These are phyloP conservation scores for Leucophenga montana DNA, from an alignment of 2,888 invertebrate species.

Conservation along the genomic window DNA sequence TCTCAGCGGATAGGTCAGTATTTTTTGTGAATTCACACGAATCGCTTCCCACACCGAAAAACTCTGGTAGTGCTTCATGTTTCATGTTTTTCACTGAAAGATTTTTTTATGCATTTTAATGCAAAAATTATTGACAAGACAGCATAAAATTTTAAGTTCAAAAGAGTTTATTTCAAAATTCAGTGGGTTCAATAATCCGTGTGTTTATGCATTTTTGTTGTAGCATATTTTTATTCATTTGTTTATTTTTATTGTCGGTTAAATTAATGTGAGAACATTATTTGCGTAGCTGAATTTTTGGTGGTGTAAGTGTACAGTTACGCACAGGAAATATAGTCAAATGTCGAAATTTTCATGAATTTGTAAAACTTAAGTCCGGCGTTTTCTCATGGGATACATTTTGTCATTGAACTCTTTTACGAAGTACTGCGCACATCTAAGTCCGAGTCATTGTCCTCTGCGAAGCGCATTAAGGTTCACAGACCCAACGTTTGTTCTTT, in stretches of 20 bases:
- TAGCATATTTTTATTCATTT: neutral
- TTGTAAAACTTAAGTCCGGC: neutral
- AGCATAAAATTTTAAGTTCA: constrained; percentile 7
- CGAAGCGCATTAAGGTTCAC: neutral
- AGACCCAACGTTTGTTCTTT: neutral
- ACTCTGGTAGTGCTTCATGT: neutral
- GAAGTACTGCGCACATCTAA: too few species aligned
- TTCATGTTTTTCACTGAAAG: neutral
- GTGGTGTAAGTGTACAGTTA: constrained; percentile 1
- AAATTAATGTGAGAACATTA: constrained; percentile 10
- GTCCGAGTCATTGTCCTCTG: neutral
- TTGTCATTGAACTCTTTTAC: too few species aligned
- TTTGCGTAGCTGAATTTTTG: neutral
- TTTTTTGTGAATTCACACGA: constrained; percentile 15
- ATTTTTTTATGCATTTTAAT: neutral
- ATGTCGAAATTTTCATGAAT: neutral
- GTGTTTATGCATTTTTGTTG: neutral
- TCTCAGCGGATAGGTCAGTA: constrained; percentile 23
- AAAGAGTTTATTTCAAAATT: constrained; percentile 12
- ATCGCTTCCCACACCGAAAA: neutral
- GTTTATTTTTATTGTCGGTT: neutral
- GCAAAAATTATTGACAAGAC: neutral
- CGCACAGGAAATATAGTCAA: constrained; percentile 1
- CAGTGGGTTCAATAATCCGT: constrained; percentile 14
- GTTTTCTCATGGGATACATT: too few species aligned